Evolutionary conservation across 2,797 vertebrate genomes (phyloP), one percentile per base, ranked within the genome.

Genomic region (Periophthalmus magnuspinnatus): DNA sequence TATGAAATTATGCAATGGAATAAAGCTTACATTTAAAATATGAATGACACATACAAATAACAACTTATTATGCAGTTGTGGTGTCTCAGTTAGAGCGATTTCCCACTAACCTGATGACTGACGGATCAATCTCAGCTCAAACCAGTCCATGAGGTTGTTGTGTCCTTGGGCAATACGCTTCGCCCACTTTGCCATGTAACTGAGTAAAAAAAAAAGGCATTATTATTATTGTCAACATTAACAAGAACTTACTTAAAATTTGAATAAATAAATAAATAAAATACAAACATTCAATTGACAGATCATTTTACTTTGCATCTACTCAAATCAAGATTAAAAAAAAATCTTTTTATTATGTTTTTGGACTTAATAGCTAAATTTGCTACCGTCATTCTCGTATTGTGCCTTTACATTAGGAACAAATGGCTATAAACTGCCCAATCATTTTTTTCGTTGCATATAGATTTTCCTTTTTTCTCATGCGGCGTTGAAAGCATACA

Each of bases 401-500:
- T 55, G 91, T 90, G 92, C 91, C 84, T 86, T 85, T 85, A 91
- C 85, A 81, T 81, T 13, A 79, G 62, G 85, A 24, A 28, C 82
- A 81, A 83, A 85, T 78, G 85, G 78, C 80, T 81, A 85, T 86
- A 87, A 90, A 89, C 83, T 86, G 87, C 90, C 85, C 84, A 9
- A 86, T 81, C 28, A 85, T 85, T 88, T 85, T 87, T 62, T 60
- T 21, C 24, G 28, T 62, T 41, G 8, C 32, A 14, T 61, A 34
- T 62, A 5, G 58, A 34, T 41, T 63, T 41, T 47, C n/a, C 81
- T 80, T 76, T 13, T 68, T 80, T 75, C 81, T 75, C 67, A 47
- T 47, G 88, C 87, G 84, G 88, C 78, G 80, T 79, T 94, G 93
- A 94, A 94, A 94, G 91, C 82, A 81, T 91, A 94, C 83, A 93